These are phyloP conservation scores for Helicorthomorpha holstii DNA, from an alignment of 1,140 invertebrate species.

Conservation along the genomic window DNA sequence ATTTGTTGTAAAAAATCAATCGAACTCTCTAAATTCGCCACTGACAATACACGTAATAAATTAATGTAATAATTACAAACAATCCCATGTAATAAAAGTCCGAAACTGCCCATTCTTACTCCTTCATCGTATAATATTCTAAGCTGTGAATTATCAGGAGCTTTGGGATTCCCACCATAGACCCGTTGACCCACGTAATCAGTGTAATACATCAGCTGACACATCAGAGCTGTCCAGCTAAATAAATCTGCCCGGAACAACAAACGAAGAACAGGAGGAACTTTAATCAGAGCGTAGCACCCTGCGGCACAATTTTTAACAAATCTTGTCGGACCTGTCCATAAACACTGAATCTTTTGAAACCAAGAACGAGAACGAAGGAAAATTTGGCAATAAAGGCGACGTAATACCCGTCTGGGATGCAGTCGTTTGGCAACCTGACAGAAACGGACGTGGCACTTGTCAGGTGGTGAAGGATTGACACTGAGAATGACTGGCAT, in stretches of 20 bases:
- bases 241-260: constrained; percentile 20
- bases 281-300: constrained; percentile 5
- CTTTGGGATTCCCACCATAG: constrained; percentile 30
- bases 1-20: too few relatives aligned
- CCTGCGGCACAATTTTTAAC: constrained; percentile 6
- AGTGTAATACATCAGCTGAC: constrained; percentile 33
- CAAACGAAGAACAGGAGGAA: constrained; percentile 24
- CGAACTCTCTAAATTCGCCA: not conserved
- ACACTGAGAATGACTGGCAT: constrained; percentile 3
- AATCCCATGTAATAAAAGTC: constrained; percentile 30
- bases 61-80: constrained; percentile 17
- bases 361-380: too few relatives aligned
- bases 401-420: too few relatives aligned
- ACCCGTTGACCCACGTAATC: constrained; percentile 33
- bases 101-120: constrained; percentile 33
- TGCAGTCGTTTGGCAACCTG: too few relatives aligned
- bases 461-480: constrained; percentile 8
- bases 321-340: constrained; percentile 9
- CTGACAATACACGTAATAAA: not conserved
- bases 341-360: too few relatives aligned
- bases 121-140: constrained; percentile 29
- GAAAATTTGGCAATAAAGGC: too few relatives aligned
- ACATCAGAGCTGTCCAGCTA: constrained; percentile 28
- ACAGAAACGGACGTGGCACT: too few relatives aligned
- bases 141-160: constrained; percentile 19